These are phyloP conservation scores for Neoniphon sammara DNA, from an alignment of 2,797 vertebrate species.

Conservation along the genomic window DNA sequence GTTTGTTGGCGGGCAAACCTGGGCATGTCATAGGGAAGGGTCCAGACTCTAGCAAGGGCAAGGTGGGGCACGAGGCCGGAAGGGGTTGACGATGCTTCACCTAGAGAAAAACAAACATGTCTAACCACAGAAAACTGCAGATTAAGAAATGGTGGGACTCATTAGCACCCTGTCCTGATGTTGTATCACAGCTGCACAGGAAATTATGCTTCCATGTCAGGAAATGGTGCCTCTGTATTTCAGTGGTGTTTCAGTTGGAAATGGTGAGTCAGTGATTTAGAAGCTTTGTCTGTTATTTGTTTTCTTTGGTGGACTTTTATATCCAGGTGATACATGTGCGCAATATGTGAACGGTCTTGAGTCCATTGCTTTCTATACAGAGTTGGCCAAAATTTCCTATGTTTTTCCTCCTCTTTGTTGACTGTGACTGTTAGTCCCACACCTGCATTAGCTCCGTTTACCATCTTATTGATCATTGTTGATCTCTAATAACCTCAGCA, in stretches of 20 bases:
- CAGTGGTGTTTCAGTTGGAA: slow-evolving; percentile 63
- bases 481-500: slow-evolving; percentile 54
- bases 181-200: slow-evolving; percentile 55
- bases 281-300: slow-evolving; percentile 55
- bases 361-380: background rate
- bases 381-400: background rate
- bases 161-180: slow-evolving; percentile 37
- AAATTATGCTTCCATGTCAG: slow-evolving; percentile 69
- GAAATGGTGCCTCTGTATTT: slow-evolving; percentile 56
- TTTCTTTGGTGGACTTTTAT: slow-evolving; percentile 56
- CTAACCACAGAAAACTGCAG: slow-evolving; percentile 48
- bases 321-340: background rate
- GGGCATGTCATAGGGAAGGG: slow-evolving; percentile 66
- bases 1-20: slow-evolving; percentile 65
- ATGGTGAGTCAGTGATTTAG: slow-evolving; percentile 31
- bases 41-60: slow-evolving; percentile 42
- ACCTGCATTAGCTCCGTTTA: slow-evolving; percentile 47
- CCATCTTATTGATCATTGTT: slow-evolving; percentile 33
- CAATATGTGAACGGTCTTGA: background rate
- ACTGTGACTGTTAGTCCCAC: slow-evolving; percentile 29
- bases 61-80: background rate
- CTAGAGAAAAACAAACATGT: slow-evolving; percentile 46
- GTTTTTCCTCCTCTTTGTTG: background rate
- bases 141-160: slow-evolving; percentile 29
- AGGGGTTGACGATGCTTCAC: slow-evolving; percentile 34